Conservation (phyloP, 2,797 vertebrate genomes). For the Halcyon smyrnensis region DNA sequence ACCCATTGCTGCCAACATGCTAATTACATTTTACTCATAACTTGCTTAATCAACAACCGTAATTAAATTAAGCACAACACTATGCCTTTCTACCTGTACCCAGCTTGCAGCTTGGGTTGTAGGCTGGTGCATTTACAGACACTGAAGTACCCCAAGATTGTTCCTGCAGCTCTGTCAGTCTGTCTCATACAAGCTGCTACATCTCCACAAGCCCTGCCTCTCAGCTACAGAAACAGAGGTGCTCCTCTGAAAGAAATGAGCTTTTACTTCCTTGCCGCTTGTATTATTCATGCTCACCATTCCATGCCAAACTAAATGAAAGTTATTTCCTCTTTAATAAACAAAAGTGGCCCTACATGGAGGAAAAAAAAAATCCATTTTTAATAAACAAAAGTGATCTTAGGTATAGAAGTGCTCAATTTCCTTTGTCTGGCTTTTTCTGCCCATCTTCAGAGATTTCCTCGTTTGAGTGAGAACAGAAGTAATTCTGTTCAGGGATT, state of each 20-base stretch:
- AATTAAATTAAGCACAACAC: background rate
- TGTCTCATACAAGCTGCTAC: background rate
- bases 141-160: background rate
- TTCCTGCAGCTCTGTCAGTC: background rate
- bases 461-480: too few species aligned
- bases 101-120: background rate
- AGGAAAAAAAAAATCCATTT: background rate
- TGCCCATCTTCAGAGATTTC: background rate
- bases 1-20: background rate
- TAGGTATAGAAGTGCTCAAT: background rate
- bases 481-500: too few species aligned
- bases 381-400: background rate
- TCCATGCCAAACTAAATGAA: background rate
- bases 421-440: background rate
- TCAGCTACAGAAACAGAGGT: background rate
- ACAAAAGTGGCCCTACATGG: background rate
- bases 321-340: slow-evolving; percentile 16
- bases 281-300: background rate
- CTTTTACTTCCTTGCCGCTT: background rate
- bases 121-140: background rate
- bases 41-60: background rate
- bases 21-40: background rate
- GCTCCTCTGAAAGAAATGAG: background rate
- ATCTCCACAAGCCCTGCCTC: background rate
- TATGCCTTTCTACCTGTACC: background rate